Base-by-base conservation (phyloP, 2,113 vertebrate genomes). In the Pangasianodon gigas region DNA sequence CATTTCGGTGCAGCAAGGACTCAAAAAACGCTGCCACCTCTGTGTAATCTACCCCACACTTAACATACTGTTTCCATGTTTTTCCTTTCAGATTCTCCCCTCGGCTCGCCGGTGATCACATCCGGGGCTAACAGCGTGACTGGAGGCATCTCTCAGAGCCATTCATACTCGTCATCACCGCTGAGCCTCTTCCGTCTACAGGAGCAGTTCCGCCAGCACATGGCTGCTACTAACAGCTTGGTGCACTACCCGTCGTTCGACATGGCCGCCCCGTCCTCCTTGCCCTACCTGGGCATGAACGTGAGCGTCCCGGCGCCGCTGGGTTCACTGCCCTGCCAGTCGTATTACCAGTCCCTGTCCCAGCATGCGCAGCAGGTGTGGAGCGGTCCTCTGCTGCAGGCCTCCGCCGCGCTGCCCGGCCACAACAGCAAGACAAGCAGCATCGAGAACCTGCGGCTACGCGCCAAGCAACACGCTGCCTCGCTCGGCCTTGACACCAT, bases 341-440 rank as follows among this genome's bases (percentile, higher is more conserved):
- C 98, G 0, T 99, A 99, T 92, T 99, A 99, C 95, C 98, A 99
- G 96, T 99, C 98, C 0, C 96, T 99, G 91, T 99, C 98, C 65
- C 98, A 96, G 90, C 96, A 99, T 0, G 98, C 98, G 16, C 98
- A 98, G 96, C 97, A 99, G 80, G 97, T 99, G 91, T 99, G 98
- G 98, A 97, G 96, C 93, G 97, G 97, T 85, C 98, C 98, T 0
- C 96, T 99, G 94, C 96, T 99, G 92, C 97, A 98, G 88, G 96
- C 97, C 0, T 97, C 98, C 7, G 95, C 96, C 0, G 94, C 96
- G 83, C 96, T 97, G 46, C 95, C 96, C n/a, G 94, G 94, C 91
- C 97, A 98, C 95, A 99, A 98, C 97, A 99, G 98, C 97, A 99
- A 99, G 97, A 99, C 97, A 3, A 99, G 97, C 0, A 99, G 98